Evolutionary conservation across 2,888 invertebrate genomes (phyloP), one percentile per base, ranked within the genome.

Genomic region (Zeuzera pyrina): DNA sequence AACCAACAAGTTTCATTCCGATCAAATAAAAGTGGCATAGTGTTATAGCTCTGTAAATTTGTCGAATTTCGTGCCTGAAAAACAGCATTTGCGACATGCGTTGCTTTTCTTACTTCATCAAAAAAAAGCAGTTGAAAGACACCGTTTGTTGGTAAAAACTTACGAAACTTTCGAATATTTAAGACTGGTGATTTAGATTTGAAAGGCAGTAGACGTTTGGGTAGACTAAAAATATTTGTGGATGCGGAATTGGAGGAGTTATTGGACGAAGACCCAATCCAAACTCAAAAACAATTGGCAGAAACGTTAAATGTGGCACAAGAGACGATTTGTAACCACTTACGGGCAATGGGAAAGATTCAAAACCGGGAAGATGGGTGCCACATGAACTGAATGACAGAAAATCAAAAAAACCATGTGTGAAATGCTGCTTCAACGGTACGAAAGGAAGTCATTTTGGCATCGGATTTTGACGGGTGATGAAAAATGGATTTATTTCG

Each of bases 131-230:
- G n/a, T n/a, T n/a, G n/a, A n/a, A n/a, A n/a, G n/a, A n/a, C n/a
- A n/a, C n/a, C n/a, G n/a, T n/a, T n/a, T n/a, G n/a, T n/a, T n/a
- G n/a, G n/a, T n/a, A n/a, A n/a, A n/a, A n/a, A n/a, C n/a, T n/a
- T n/a, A n/a, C n/a, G n/a, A n/a, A n/a, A n/a, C n/a, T 33, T 41
- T 35, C 30, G 31, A 24, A 25, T 24, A 10, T 29, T 27, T 21
- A 16, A 36, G 40, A 27, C 30, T 32, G 22, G 16, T 29, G 22
- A 39, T 30, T 35, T 36, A 21, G 15, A 6, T 12, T 14, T 33
- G 21, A 33, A 36, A 36, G 29, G 28, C 16, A n/a, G n/a, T n/a
- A n/a, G n/a, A n/a, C n/a, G n/a, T n/a, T n/a, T n/a, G n/a, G n/a
- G n/a, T n/a, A n/a, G n/a, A n/a, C n/a, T n/a, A n/a, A n/a, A 4